Percentiles rank a stretch among this genome's conserved stretches.
These are phyloP conservation scores for Phanerotoma sp. DNA, from an alignment of 2,888 invertebrate species.

Conservation along the genomic window DNA sequence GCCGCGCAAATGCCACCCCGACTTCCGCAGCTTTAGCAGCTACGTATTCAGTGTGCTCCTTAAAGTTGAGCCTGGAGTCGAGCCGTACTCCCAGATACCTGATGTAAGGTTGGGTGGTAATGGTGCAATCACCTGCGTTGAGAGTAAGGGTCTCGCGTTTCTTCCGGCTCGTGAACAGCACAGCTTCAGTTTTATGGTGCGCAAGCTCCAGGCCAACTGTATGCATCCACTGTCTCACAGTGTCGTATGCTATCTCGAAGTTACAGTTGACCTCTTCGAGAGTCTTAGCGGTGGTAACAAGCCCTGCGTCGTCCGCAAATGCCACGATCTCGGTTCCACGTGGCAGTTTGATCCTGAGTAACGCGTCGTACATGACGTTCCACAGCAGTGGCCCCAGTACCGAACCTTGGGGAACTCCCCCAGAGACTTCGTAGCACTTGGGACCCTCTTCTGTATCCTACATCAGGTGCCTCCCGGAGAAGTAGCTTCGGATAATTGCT, in stretches of 20 bases:
- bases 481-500: conserved; percentile 29
- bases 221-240: conserved; percentile 7
- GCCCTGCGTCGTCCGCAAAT: conserved; percentile 19
- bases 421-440: conserved; percentile 11
- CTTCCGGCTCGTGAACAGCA: conserved; percentile 25
- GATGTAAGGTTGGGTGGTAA: conserved; percentile 23
- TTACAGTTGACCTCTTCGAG: no score
- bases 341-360: background rate
- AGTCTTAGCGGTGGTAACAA: no score
- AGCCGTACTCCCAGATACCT: conserved; percentile 32
- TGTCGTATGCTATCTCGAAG: no score
- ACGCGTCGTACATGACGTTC: conserved; percentile 20
- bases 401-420: conserved; percentile 27
- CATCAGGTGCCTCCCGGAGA: conserved; percentile 25
- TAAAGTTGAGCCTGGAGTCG: conserved; percentile 27
- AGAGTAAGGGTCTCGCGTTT: conserved; percentile 17
- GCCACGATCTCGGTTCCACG: conserved; percentile 1
- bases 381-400: conserved; percentile 25
- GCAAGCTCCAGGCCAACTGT: conserved; percentile 24
- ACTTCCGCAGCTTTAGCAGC: conserved; percentile 25
- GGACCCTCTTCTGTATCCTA: conserved; percentile 28
- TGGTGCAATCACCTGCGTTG: conserved; percentile 5
- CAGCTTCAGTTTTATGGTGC: conserved; percentile 30
- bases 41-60: conserved; percentile 1
- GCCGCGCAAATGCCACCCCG: conserved; percentile 18